Percentiles rank a stretch among this genome's conserved stretches.
phyloP scores from a whole-genome alignment of 2,113 vertebrate species.

The Carassius auratus region DNA sequence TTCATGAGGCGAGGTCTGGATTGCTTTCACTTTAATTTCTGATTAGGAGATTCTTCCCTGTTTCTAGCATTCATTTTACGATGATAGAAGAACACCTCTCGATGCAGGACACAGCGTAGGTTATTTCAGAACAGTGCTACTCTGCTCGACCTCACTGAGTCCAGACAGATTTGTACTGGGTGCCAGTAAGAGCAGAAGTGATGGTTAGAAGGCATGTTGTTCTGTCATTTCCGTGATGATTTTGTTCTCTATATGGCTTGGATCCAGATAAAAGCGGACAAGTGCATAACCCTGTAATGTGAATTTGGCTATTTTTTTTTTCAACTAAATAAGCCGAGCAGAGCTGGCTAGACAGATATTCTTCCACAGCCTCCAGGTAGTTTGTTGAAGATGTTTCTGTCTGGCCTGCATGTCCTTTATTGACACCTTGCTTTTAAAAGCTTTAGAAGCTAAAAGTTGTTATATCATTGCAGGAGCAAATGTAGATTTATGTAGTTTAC shows the following conservation, averaged over 20 bases:
- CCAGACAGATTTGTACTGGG: background rate
- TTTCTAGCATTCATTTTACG: background rate
- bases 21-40: background rate
- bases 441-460: conserved; percentile 1
- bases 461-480: background rate
- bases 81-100: background rate
- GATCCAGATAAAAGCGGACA: conserved; percentile 35
- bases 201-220: conserved; percentile 27
- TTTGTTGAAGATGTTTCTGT: conserved; percentile 19
- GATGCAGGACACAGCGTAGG: background rate
- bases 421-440: conserved; percentile 19
- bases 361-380: background rate
- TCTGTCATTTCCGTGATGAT: background rate
- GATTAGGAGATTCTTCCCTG: background rate
- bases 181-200: conserved; percentile 3
- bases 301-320: conserved; percentile 18
- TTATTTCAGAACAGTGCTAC: background rate
- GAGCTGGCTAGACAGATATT: background rate
- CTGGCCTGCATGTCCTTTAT: conserved; percentile 9
- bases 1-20: background rate
- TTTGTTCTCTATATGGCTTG: conserved; percentile 3
- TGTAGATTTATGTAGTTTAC: background rate
- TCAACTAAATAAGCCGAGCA: background rate
- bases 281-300: conserved; percentile 38
- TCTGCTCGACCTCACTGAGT: background rate